Evolutionary conservation across 2,113 vertebrate genomes (phyloP).

Genomic region (Lethenteron reissneri): DNA sequence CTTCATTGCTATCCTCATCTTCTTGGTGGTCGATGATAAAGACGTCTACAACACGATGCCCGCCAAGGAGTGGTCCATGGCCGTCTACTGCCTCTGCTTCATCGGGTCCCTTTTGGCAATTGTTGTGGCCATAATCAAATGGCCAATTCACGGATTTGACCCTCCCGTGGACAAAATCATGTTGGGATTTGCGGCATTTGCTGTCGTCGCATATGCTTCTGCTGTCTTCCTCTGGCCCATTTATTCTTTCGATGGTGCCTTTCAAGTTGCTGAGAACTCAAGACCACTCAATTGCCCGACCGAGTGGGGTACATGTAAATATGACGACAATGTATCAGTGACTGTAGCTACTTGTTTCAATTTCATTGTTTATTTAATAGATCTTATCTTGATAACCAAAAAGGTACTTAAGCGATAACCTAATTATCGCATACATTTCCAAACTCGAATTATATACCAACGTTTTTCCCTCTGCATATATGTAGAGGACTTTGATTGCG

Average conservation of each 20-base stretch:
- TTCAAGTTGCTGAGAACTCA: background rate
- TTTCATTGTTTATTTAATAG: background rate
- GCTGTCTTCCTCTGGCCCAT: background rate
- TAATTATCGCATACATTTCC: too few relatives aligned
- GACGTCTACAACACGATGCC: background rate
- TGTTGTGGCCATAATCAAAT: background rate
- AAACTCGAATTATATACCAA: too few relatives aligned
- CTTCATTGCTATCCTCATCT: background rate
- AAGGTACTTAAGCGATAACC: too few relatives aligned
- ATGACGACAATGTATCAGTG: constrained; percentile 2
- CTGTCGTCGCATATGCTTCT: background rate
- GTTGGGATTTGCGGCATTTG: background rate
- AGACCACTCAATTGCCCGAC: background rate
- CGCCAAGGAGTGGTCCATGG: constrained; percentile 1
- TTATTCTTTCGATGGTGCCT: background rate
- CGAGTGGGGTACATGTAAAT: background rate
- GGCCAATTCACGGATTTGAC: background rate
- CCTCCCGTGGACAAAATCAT: background rate
- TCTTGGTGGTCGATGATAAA: background rate
- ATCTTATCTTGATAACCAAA: background rate
- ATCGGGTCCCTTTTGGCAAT: background rate
- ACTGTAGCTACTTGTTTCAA: background rate
- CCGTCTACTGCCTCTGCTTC: background rate
- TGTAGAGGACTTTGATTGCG: too few relatives aligned
- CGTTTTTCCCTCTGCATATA: too few relatives aligned